These are phyloP conservation scores for Pseudonaja textilis DNA, from an alignment of 2,113 vertebrate species.

Conservation along the genomic window DNA sequence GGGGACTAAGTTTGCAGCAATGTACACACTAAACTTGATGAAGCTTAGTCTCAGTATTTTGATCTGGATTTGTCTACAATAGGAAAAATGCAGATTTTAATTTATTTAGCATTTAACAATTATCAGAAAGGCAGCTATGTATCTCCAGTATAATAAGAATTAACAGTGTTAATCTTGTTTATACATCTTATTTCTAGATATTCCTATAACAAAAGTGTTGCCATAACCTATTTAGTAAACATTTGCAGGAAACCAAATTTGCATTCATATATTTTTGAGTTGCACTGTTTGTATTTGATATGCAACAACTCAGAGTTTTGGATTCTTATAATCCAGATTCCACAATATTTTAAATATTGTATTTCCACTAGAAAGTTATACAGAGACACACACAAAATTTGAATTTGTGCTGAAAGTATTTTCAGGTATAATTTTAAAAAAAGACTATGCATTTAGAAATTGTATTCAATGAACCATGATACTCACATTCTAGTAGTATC, in stretches of 20 bases:
- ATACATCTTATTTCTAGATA: neutral
- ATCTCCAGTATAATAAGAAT: neutral
- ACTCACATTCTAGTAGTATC: slow-evolving; percentile 34
- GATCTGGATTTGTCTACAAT: neutral
- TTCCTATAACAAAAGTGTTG: neutral
- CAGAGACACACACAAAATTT: neutral
- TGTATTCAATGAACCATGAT: slow-evolving; percentile 24
- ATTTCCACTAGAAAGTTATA: neutral
- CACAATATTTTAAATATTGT: neutral
- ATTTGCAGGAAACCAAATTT: neutral
- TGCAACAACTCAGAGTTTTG: neutral
- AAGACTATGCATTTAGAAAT: neutral
- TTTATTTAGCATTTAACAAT: neutral
- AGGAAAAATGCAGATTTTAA: neutral
- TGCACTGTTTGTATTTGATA: neutral
- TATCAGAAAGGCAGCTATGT: neutral
- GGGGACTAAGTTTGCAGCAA: neutral
- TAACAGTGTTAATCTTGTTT: neutral
- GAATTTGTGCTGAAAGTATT: neutral
- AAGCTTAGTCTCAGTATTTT: neutral
- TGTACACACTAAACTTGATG: neutral
- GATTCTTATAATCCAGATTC: neutral
- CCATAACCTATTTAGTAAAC: neutral
- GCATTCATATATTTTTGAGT: neutral
- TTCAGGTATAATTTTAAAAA: neutral